A percentile compares a stretch with the other conserved stretches of the same genome.
Evolutionary conservation across 2,113 vertebrate genomes (phyloP).

Genomic region (Colius striatus): DNA sequence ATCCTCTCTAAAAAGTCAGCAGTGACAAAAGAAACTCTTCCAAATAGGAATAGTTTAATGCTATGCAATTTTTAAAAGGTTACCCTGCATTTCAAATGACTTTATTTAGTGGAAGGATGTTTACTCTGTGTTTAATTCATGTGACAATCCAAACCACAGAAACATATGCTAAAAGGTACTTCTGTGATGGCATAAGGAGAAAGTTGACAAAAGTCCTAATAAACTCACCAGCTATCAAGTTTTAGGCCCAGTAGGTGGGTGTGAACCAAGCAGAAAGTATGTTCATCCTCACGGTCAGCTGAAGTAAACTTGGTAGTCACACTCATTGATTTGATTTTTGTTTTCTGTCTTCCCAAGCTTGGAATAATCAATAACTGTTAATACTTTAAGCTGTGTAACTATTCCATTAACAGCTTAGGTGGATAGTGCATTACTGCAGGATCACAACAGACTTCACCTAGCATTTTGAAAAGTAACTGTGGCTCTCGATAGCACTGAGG

Average conservation of each 20-base stretch:
- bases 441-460: not conserved
- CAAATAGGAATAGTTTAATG: not conserved
- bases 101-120: not conserved
- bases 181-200: not conserved
- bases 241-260: not conserved
- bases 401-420: not conserved
- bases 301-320: not conserved
- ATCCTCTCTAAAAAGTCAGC: not conserved
- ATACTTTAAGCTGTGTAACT: not conserved
- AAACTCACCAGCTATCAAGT: not conserved
- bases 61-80: not conserved
- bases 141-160: not conserved
- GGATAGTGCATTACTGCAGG: not conserved
- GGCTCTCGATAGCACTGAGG: not conserved
- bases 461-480: not conserved
- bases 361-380: not conserved
- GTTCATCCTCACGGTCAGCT: not conserved
- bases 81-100: not conserved
- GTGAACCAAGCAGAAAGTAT: not conserved
- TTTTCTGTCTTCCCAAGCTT: not conserved
- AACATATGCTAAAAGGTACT: not conserved
- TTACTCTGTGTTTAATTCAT: not conserved
- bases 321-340: not conserved
- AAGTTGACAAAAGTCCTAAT: not conserved
- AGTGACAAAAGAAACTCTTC: not conserved